Base-by-base conservation (phyloP, 64 coral and sea anemone genomes). In the Platygyra sinensis region DNA sequence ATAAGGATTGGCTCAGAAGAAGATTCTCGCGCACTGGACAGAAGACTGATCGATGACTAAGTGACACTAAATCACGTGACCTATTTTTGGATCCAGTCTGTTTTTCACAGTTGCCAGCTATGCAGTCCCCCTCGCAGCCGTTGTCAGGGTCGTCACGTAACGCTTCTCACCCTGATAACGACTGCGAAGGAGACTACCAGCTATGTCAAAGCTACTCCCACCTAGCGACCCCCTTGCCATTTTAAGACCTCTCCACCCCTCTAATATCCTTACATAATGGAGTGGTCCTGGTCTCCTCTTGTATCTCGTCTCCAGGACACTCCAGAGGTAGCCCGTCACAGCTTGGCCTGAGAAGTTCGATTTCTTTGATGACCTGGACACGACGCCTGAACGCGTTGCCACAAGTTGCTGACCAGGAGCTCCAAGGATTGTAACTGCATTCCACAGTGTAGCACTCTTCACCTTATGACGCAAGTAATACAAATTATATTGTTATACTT, bases 381-480 rank as follows among this genome's bases (percentile, higher is more conserved):
- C 91, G 87, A 32, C 74, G 80, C 62, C 95, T 90, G 60, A 61
- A 90, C 5, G 95, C 95, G 19, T 67, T 83, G 17, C 95, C 95
- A 49, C 95, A 96, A 2, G 95, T 87, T 63, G 95, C 91, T 87
- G 95, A 96, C 95, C 91, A 96, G 29, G 75, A 39, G 49, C 78
- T 51, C 95, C 95, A 96, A 36, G 95, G 91, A 80, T 78, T 72
- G 51, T 83, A 96, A 75, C 77, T 87, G 74, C 95, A 96, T 30
- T 38, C 25, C 8, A 96, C 95, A 0, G 95, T 96, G 72, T 83
- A 96, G 38, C 95, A 96, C 28, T 87, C 59, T 62, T 96, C 79
- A 93, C 95, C 95, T 96, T 24, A 2, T 29, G 22, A 60, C 5
- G 8, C 7, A 39, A 83, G 33, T 22, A 83, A 73, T 51, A 19